phyloP scores from a whole-genome alignment of 2,888 invertebrate species.

The Diaprepes abbreviatus region DNA sequence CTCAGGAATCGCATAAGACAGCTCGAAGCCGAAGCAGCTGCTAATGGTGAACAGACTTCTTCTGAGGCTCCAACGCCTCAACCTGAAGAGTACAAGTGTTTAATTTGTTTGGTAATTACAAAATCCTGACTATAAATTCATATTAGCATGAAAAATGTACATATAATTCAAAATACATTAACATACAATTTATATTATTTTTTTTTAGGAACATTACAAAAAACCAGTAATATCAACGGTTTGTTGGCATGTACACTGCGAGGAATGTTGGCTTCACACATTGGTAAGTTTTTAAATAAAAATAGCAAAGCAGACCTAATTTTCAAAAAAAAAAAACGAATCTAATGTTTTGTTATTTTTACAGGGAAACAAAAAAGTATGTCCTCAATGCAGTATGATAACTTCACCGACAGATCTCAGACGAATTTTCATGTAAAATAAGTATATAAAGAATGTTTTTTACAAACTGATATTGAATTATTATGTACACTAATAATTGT shows the following conservation, averaged over 20 bases:
- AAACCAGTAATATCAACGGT: slow-evolving; percentile 77
- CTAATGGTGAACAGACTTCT: slow-evolving; percentile 44
- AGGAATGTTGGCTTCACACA: slow-evolving; percentile 80
- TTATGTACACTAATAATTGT: slow-evolving; percentile 18
- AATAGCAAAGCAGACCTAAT: too few species aligned
- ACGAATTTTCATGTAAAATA: slow-evolving; percentile 86
- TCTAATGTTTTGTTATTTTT: slow-evolving; percentile 47
- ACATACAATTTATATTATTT: slow-evolving; percentile 17
- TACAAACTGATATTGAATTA: slow-evolving; percentile 37
- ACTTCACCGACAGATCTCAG: slow-evolving; percentile 89
- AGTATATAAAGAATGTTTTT: slow-evolving; percentile 10
- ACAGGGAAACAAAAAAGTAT: slow-evolving; percentile 90
- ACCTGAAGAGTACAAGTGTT: slow-evolving; percentile 76
- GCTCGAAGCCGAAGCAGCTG: slow-evolving; percentile 69
- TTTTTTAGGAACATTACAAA: slow-evolving; percentile 73
- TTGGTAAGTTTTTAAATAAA: slow-evolving; percentile 64
- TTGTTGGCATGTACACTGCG: slow-evolving; percentile 81
- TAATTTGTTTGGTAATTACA: slow-evolving; percentile 79
- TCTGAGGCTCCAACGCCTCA: slow-evolving; percentile 51
- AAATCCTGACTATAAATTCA: too few species aligned
- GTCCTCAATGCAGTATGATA: slow-evolving; percentile 95
- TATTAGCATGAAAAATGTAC: too few species aligned
- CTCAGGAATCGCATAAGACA: slow-evolving; percentile 72
- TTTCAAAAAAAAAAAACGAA: too few species aligned
- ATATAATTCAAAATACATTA: too few species aligned